Base-by-base conservation (phyloP, 2,113 vertebrate genomes). In the Enhydra lutris region DNA sequence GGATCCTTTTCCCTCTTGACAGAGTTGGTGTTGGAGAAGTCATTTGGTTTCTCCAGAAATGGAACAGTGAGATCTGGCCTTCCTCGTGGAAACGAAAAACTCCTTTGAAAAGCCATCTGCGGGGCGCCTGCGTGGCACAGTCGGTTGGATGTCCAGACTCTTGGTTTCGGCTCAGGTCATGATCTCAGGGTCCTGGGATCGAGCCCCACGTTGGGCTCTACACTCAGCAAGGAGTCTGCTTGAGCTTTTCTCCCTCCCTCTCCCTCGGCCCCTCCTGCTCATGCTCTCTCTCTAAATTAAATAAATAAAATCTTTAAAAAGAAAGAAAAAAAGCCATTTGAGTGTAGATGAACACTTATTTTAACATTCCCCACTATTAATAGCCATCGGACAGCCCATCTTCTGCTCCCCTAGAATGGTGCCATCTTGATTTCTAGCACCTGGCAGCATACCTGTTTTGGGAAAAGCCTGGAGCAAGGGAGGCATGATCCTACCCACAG, bases 21-120 rank as follows among this genome's bases (percentile, higher is more conserved):
- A 78, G 36, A 39, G 14, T 1, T n/a, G 47, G 78, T 63, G 39
- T 29, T 39, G 52, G 39, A 31, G 39, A 59, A 80, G 55, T 42
- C 42, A 52, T 63, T 80, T 74, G 47, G 29, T 69, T 67, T 83
- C 90, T 89, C 57, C 76, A 7, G n/a, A 78, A 90, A 65, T 11
- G 11, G 31, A 82, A 69, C 8, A 6, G 50, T 45, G 47, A 55
- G 81, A 15, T 31, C 36, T 31, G 18, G 31, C 34, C 57, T 63
- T 80, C 20, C 4, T 69, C 29, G 0, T 0, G 52, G 61, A 39
- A 20, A 34, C 24, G 7, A n/a, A 69, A 65, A 13, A 50, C 26
- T 7, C 65, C 23, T 29, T 3, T 71, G 57, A 69, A 86, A 79
- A 78, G 26, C 45, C 36, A 34, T 67, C 17, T 67, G 65, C n/a